Conservation (phyloP, 2,888 invertebrate species). For the Torymus texanus region DNA sequence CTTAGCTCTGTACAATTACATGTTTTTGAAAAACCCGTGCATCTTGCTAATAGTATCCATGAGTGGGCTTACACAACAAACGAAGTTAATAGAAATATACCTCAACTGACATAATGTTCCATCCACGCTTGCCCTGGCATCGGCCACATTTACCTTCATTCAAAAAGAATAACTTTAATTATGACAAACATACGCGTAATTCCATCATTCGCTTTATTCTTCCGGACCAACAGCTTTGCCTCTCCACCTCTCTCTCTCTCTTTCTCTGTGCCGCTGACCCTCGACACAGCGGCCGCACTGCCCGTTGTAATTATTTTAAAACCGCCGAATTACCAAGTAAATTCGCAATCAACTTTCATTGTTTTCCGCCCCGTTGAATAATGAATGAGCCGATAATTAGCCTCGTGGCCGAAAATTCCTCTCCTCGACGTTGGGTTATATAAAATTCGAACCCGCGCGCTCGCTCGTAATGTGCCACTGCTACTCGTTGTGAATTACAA, state of each 20-base stretch:
- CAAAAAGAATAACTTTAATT: too few species aligned
- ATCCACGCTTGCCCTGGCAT: too few species aligned
- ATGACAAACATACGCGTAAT: background rate
- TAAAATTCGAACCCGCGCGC: background rate
- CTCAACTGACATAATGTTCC: too few species aligned
- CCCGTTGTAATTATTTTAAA: slow-evolving; percentile 37
- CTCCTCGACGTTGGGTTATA: background rate
- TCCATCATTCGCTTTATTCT: background rate
- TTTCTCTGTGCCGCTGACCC: background rate
- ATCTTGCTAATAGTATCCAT: too few species aligned
- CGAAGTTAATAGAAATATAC: too few species aligned
- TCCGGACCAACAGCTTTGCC: background rate
- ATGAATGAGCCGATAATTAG: slow-evolving; percentile 43
- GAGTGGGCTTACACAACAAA: too few species aligned
- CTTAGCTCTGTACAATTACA: too few species aligned
- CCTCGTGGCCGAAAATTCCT: background rate
- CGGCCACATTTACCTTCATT: too few species aligned
- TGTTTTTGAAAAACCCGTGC: too few species aligned
- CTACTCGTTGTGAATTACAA: slow-evolving; percentile 32
- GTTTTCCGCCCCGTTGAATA: slow-evolving; percentile 35
- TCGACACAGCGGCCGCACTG: too few species aligned
- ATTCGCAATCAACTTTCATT: slow-evolving; percentile 44
- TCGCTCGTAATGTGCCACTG: too few species aligned
- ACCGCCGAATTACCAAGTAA: slow-evolving; percentile 31
- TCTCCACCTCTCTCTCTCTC: background rate